Evolutionary conservation across 2,888 invertebrate genomes (phyloP), one percentile per base, ranked within the genome.

Genomic region (Pegoplata infirma): DNA sequence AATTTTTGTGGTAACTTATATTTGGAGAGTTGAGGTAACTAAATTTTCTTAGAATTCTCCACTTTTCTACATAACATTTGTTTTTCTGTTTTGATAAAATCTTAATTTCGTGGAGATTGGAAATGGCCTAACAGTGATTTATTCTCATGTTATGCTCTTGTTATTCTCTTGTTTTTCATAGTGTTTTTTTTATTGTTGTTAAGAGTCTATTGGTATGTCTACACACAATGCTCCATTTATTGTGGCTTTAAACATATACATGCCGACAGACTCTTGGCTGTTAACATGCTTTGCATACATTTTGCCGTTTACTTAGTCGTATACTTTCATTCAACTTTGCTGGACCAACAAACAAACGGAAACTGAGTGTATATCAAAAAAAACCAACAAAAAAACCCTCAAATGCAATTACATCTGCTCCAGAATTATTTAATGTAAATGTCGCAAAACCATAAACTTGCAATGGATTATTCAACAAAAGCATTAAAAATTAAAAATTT

Each of bases 241-340:
- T 32, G 21, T 49, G 59, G 25, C 8, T 16, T 10, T 10, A 63
- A 17, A 58, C 21, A 61, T 10, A 66, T 44, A 59, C 44, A 71
- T 55, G 56, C 59, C 59, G 25, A 55, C 6, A 56, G 25, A 55
- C 6, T 61, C 40, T 51, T 32, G 12, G 53, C 55, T 77, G 66
- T 71, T 71, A 76, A 66, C 59, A 59, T 64, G 55, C 47, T 75
- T 66, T 63, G 66, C 61, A 75, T 69, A 23, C 28, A 55, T 17
- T 40, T 59, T n/a, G 23, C 53, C 25, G 28, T 75, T 61, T 69
- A 46, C 51, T 71, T 59, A 81, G 80, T 81, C 81, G 78, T 78
- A 75, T 68, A 78, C 76, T 64, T 80, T 72, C 67, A 76, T 71
- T 81, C 76, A 80, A 71, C 71, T 74, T 58, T 74, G 71, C 67